These are phyloP conservation scores for Hipparchia semele DNA, from an alignment of 2,888 invertebrate species.

Conservation along the genomic window DNA sequence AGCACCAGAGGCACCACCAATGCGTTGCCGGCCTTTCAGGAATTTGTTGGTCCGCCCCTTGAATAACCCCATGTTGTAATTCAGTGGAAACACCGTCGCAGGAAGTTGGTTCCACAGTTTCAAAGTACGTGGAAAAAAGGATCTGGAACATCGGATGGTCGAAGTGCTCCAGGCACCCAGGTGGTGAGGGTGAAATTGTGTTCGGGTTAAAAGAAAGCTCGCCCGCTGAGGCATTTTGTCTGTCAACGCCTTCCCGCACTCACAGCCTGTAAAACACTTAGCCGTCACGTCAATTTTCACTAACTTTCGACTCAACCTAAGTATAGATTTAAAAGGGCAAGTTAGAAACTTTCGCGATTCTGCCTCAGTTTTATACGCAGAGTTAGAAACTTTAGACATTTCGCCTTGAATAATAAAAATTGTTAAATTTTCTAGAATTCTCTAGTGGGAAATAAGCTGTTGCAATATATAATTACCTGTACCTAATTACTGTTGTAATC, in stretches of 20 bases:
- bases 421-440: not conserved
- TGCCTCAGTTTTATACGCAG: not conserved
- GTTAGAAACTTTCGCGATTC: slow-evolving; percentile 16
- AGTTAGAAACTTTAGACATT: not conserved
- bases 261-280: slow-evolving; percentile 52
- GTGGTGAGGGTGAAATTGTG: too few species aligned
- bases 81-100: too few species aligned
- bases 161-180: too few species aligned
- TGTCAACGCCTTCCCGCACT: slow-evolving; percentile 4
- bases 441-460: not conserved
- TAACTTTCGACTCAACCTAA: slow-evolving; percentile 43
- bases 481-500: too few species aligned
- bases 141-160: too few species aligned
- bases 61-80: too few species aligned
- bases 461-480: not conserved
- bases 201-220: too few species aligned
- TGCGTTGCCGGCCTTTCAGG: too few species aligned
- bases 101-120: too few species aligned
- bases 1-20: too few species aligned
- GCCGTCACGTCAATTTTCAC: slow-evolving; percentile 55
- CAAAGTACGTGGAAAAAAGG: too few species aligned
- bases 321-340: slow-evolving; percentile 29
- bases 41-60: too few species aligned
- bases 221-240: not conserved
- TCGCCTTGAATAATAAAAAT: not conserved